These are phyloP conservation scores for Aphodius sticticus DNA, from an alignment of 2,888 invertebrate species.

Conservation along the genomic window DNA sequence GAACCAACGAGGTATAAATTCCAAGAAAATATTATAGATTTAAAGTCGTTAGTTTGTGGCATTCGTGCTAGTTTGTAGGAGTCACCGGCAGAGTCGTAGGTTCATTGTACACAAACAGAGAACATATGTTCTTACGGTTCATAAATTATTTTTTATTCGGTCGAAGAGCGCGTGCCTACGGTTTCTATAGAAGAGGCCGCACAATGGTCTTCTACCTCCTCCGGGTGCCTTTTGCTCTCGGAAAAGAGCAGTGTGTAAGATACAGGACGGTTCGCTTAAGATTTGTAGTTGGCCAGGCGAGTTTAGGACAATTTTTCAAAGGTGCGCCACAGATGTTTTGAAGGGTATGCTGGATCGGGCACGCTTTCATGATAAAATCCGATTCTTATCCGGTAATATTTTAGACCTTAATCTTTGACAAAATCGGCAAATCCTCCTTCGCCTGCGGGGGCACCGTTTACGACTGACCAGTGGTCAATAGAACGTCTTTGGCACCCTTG, in stretches of 20 bases:
- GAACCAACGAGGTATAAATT: too few species aligned
- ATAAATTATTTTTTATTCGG: constrained; percentile 57
- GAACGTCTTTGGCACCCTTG: constrained; percentile 58
- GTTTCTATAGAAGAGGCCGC: constrained; percentile 51
- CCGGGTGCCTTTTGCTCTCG: constrained; percentile 39
- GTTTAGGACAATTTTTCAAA: constrained; percentile 28
- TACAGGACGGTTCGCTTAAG: constrained; percentile 47
- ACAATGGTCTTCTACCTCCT: constrained; percentile 51
- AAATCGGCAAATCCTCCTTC: constrained; percentile 6
- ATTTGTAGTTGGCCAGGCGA: constrained; percentile 45
- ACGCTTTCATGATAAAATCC: constrained; percentile 34
- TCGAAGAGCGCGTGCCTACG: constrained; percentile 54
- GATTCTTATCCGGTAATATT: constrained; percentile 36
- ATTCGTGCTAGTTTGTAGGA: constrained; percentile 11
- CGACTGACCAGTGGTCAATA: constrained; percentile 56
- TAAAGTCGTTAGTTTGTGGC: background rate
- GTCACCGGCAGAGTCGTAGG: constrained; percentile 28
- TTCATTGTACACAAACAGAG: constrained; percentile 45
- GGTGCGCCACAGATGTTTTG: constrained; percentile 12
- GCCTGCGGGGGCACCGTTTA: constrained; percentile 8
- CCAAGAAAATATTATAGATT: background rate
- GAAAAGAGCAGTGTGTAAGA: constrained; percentile 52
- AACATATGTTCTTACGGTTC: constrained; percentile 54
- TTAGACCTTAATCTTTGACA: constrained; percentile 18
- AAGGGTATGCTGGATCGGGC: constrained; percentile 25